Evolutionary conservation across 2,113 vertebrate species (phyloP).

Genomic region (Vulpes ferrilata): DNA sequence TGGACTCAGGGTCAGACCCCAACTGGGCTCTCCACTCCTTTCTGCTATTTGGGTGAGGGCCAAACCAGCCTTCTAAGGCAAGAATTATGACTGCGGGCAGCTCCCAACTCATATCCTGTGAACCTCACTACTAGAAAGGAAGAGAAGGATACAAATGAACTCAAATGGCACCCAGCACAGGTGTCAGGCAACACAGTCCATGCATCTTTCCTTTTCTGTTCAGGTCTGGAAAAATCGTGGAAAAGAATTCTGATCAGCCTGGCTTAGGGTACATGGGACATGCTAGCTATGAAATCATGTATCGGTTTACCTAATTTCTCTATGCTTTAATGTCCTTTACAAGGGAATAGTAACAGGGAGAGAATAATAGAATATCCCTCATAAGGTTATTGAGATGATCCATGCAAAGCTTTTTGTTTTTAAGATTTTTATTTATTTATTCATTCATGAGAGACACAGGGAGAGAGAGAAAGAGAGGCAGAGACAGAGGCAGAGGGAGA

Average conservation of each 20-base stretch:
- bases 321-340: constrained; percentile 42
- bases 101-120: neutral
- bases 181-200: neutral
- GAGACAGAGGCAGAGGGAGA: too few relatives aligned
- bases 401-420: neutral
- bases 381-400: neutral
- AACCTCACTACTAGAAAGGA: neutral
- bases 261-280: neutral
- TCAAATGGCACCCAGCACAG: neutral
- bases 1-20: neutral
- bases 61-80: neutral
- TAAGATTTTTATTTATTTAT: too few relatives aligned
- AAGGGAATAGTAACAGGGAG: neutral
- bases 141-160: neutral
- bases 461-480: too few relatives aligned
- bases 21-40: neutral
- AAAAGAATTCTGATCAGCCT: constrained; percentile 2
- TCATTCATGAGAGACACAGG: too few relatives aligned
- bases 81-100: neutral
- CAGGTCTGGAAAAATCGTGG: neutral
- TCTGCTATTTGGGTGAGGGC: neutral
- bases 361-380: neutral
- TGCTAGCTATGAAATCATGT: neutral
- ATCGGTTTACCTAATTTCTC: neutral
- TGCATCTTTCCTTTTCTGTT: neutral